These are phyloP conservation scores for Tetranychus piercei DNA, from an alignment of 2,888 invertebrate genomes.

Conservation along the genomic window DNA sequence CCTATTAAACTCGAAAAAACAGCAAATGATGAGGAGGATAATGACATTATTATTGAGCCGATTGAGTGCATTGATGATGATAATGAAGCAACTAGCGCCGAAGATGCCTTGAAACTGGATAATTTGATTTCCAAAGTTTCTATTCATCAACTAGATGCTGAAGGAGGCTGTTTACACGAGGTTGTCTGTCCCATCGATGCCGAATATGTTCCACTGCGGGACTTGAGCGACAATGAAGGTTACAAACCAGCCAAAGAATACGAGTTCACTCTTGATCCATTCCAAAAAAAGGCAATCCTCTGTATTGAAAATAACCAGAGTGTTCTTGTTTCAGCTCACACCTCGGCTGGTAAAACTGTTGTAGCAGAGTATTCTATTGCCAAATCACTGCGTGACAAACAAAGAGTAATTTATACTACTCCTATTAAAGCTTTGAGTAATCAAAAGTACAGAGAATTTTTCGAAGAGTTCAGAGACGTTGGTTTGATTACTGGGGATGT, in stretches of 20 bases:
- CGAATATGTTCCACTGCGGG: slow-evolving; percentile 48
- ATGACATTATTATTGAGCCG: background rate
- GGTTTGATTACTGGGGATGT: slow-evolving; percentile 97
- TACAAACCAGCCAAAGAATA: slow-evolving; percentile 70
- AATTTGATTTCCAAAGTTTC: slow-evolving; percentile 46
- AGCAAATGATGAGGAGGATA: background rate
- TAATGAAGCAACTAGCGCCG: background rate
- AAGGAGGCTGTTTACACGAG: slow-evolving; percentile 86
- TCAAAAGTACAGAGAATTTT: slow-evolving; percentile 95
- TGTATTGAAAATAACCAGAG: slow-evolving; percentile 97
- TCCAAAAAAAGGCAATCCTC: slow-evolving; percentile 85
- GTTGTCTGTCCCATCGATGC: slow-evolving; percentile 59
- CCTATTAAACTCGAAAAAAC: background rate
- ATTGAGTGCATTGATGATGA: background rate
- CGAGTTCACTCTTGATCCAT: slow-evolving; percentile 84
- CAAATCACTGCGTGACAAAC: slow-evolving; percentile 73
- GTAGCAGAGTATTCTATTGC: slow-evolving; percentile 94
- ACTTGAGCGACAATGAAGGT: slow-evolving; percentile 35
- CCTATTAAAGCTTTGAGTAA: slow-evolving; percentile 98
- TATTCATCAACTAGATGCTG: slow-evolving; percentile 68
- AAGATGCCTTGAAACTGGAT: slow-evolving; percentile 3
- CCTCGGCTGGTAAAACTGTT: slow-evolving; percentile 97
- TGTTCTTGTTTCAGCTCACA: slow-evolving; percentile 46
- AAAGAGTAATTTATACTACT: slow-evolving; percentile 96
- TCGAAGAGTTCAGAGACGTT: slow-evolving; percentile 91